Base-by-base conservation (phyloP, 2,113 vertebrate genomes). In the Periophthalmus modestus region DNA sequence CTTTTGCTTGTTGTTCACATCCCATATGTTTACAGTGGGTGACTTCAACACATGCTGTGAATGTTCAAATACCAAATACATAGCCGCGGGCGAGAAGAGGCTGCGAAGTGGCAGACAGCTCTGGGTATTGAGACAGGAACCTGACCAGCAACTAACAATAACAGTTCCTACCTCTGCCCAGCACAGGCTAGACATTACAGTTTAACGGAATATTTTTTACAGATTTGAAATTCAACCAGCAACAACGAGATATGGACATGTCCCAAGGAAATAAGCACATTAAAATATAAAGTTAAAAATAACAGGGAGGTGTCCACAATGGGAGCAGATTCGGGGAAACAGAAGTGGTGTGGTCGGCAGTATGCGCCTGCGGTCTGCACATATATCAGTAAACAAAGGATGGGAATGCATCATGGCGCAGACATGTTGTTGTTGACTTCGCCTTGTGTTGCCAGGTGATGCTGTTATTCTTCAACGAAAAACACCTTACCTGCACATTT, bases 401-500 rank as follows among this genome's bases (percentile, higher is more conserved):
- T 73, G 58, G 61, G 55, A 81, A 87, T 82, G 66, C 43, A 82
- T 89, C 77, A 82, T 79, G 68, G 39, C 66, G 34, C 36, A 36
- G 76, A 75, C 82, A 72, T 71, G 55, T 33, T 85, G 55, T 33
- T 85, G 80, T 80, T 79, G 72, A 66, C 10, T 79, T 72, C 36
- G 5, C 54, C 66, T 52, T 7, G 46, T 68, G 75, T 75, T 73
- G 74, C 81, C 66, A 73, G 74, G 68, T 65, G 68, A 68, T 80
- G 72, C 76, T 84, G 72, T 75, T 13, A 75, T 80, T 69, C 69
- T 79, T 69, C 54, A 54, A 61, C 69, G 47, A 68, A 76, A 89
- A 88, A 87, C 80, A 85, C 85, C 77, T 85, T 63, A 85, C 77
- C 80, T 85, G 52, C 52, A 84, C 78, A 88, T 66, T 54, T 87